Conservation (phyloP, 2,113 vertebrate genomes). For the Stigmatopora argus region DNA sequence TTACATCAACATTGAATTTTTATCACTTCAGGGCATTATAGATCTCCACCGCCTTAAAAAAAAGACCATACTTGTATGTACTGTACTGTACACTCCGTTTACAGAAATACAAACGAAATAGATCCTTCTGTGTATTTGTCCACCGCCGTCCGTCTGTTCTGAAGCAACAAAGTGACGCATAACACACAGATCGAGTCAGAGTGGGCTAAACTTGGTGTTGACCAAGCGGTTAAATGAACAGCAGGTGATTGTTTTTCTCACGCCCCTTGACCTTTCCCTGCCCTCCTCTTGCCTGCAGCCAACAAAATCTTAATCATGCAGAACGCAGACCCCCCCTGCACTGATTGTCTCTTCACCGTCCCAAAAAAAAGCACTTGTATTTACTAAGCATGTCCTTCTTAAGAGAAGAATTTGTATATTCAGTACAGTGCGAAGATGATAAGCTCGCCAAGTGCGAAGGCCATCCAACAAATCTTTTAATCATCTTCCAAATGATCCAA, state of each 20-base stretch:
- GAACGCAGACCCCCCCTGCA: slow-evolving; percentile 21
- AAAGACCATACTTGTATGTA: background rate
- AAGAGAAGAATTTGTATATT: slow-evolving; percentile 18
- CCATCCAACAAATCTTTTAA: slow-evolving; percentile 53
- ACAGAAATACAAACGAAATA: background rate
- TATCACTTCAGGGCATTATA: background rate
- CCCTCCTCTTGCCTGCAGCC: slow-evolving; percentile 32
- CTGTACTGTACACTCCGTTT: background rate
- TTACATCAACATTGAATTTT: background rate
- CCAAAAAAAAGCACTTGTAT: slow-evolving; percentile 4
- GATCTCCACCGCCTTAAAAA: background rate
- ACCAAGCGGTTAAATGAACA: slow-evolving; percentile 47
- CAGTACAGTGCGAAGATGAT: slow-evolving; percentile 33
- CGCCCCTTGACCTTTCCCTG: slow-evolving; percentile 47
- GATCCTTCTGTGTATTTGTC: background rate
- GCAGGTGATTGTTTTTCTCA: slow-evolving; percentile 63
- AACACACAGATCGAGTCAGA: background rate
- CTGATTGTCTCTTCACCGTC: slow-evolving; percentile 6
- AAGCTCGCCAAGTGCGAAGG: slow-evolving; percentile 52
- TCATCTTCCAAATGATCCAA: slow-evolving; percentile 55
- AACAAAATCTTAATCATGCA: slow-evolving; percentile 38
- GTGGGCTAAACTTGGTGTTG: slow-evolving; percentile 28
- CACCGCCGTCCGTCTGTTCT: background rate
- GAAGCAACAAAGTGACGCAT: background rate
- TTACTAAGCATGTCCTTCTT: slow-evolving; percentile 10